A percentile compares a stretch with the other conserved stretches of the same genome.
These are phyloP conservation scores for Aspidiotus destructor DNA, from an alignment of 2,888 invertebrate species.

Conservation along the genomic window DNA sequence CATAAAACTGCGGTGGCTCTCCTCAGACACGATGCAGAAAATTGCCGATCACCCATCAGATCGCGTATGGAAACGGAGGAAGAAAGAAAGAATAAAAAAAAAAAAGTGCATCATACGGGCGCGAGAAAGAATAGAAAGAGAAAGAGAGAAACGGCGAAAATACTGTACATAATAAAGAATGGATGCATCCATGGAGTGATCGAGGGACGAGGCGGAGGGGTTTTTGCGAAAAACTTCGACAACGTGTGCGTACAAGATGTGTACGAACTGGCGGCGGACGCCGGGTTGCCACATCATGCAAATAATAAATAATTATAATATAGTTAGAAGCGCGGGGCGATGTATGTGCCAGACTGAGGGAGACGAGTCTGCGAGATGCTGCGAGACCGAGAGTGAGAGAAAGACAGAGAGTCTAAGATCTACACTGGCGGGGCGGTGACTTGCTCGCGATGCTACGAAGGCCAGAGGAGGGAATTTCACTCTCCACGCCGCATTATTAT, in stretches of 20 bases:
- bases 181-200: constrained; percentile 5
- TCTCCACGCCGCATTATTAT: constrained; percentile 13
- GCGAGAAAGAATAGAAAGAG: not conserved
- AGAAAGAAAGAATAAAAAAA: constrained; percentile 8
- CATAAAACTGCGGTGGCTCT: constrained; percentile 27
- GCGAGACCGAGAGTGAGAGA: not conserved
- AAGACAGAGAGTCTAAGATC: not conserved
- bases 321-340: constrained; percentile 16
- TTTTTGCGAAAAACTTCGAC: not conserved
- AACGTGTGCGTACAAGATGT: constrained; percentile 1
- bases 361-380: not conserved
- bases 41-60: constrained; percentile 26
- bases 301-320: constrained; percentile 33
- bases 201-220: not conserved
- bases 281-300: constrained; percentile 33
- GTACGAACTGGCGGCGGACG: constrained; percentile 1
- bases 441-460: not conserved
- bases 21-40: constrained; percentile 23
- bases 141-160: constrained; percentile 13
- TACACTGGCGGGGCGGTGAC: not conserved
- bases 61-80: constrained; percentile 6
- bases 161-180: constrained; percentile 2
- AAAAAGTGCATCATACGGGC: not conserved
- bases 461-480: constrained; percentile 7
- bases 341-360: not conserved